phyloP scores from a whole-genome alignment of 1,140 invertebrate species.

The Wiebesia pumilae region DNA sequence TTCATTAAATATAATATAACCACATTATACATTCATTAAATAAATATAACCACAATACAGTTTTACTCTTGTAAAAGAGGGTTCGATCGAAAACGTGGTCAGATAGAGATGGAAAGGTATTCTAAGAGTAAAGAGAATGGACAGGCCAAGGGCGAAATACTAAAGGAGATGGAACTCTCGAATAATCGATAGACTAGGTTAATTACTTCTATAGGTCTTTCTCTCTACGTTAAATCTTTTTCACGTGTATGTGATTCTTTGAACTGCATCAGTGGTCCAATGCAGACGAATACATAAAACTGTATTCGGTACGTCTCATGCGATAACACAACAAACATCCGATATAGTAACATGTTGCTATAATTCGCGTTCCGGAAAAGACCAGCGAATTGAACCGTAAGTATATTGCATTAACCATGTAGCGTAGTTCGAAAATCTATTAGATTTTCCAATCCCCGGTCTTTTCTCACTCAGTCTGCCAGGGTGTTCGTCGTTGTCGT shows the following conservation, averaged over 20 bases:
- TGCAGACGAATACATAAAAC: neutral
- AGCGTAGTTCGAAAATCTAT: slow-evolving; percentile 43
- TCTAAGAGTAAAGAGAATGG: slow-evolving; percentile 6
- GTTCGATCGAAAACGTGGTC: neutral
- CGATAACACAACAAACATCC: slow-evolving; percentile 52
- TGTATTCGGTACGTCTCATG: neutral
- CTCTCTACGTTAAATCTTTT: slow-evolving; percentile 12
- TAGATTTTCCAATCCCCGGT: slow-evolving; percentile 40
- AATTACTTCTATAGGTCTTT: slow-evolving; percentile 71
- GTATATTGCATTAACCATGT: slow-evolving; percentile 36
- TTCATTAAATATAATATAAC: slow-evolving; percentile 52
- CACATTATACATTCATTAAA: slow-evolving; percentile 52
- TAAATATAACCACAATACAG: neutral
- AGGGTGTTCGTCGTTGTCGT: slow-evolving; percentile 34
- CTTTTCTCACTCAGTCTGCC: too few species aligned
- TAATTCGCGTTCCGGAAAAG: slow-evolving; percentile 55
- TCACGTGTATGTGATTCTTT: slow-evolving; percentile 52
- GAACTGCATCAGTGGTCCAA: neutral
- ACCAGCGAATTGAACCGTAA: neutral
- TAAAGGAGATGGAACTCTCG: slow-evolving; percentile 47
- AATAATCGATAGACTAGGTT: slow-evolving; percentile 74
- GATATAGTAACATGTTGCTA: slow-evolving; percentile 61
- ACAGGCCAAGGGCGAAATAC: slow-evolving; percentile 30
- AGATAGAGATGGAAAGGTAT: slow-evolving; percentile 21
- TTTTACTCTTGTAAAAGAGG: slow-evolving; percentile 30